Base-by-base conservation (phyloP, 2,797 vertebrate genomes). In the Distichodus sexfasciatus region DNA sequence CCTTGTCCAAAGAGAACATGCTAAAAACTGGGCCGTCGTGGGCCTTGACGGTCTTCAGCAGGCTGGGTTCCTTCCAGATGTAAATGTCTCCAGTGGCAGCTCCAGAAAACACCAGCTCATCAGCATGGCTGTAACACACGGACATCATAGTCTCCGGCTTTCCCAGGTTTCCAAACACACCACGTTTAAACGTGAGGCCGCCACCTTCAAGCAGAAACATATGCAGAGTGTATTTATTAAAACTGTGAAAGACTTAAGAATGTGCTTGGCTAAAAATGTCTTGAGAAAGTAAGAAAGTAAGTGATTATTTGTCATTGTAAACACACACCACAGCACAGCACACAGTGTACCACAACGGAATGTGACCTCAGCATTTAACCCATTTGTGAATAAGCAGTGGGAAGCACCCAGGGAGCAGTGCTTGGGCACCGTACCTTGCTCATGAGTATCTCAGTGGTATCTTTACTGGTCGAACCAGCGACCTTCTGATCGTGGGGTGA, bases 1-100 rank as follows among this genome's bases (percentile, higher is more conserved):
- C 96, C 94, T 98, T 98, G 85, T 98, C 96, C 77, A 98, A 76
- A 0, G 96, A 94, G 64, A 96, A 95, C 95, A 98, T 96, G 72
- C 94, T 89, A 80, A 98, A 97, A 47, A 98, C 94, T 0, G 96
- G 96, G 0, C 96, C 96, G 0, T 98, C 96, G 0, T 98, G 96
- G 60, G 95, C 94, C 78, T 98, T 98, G 79, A 97, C 83, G 17
- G 94, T 97, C 87, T 96, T 97, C 48, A 96, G 80, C 12, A 98
- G 87, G 0, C 92, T 75, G 0, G 90, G 88, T 58, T 96, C 94
- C 75, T 93, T 95, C 96, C 96, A 98, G 79, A 98, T 93, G 85
- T 93, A 98, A 74, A 98, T 94, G 55, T 98, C 96, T 55, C 96
- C 96, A 0, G 92, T 95, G 0, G 94, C 93, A 44, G 95, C 94